Evolutionary conservation across 2,797 vertebrate genomes (phyloP).

Genomic region (Diglossa cyanea): DNA sequence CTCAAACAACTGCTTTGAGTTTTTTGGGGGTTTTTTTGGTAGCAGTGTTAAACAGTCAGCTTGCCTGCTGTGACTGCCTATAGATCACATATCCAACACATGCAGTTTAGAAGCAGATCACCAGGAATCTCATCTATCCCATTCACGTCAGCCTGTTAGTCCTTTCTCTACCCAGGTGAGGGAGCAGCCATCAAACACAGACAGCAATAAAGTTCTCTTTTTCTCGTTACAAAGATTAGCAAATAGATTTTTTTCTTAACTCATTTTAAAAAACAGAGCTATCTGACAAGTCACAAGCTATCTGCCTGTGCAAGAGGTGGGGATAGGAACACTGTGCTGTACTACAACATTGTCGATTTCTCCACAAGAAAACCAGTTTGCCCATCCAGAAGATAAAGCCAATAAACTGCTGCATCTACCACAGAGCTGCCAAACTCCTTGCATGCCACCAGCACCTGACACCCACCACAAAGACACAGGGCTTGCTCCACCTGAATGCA

Average conservation of each 20-base stretch:
- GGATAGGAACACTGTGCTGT: rapidly evolving
- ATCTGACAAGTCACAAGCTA: not conserved
- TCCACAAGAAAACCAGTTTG: not conserved
- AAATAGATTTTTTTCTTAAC: not conserved
- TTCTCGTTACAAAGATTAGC: not conserved
- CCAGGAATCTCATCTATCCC: not conserved
- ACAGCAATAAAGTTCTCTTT: not conserved
- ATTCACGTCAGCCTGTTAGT: not conserved
- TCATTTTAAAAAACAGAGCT: not conserved
- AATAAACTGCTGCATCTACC: not conserved
- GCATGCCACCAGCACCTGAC: not conserved
- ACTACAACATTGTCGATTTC: not conserved
- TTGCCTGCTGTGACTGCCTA: not conserved
- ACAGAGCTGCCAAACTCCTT: not conserved
- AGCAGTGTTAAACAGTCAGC: not conserved
- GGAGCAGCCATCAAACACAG: not conserved
- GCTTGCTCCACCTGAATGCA: not conserved
- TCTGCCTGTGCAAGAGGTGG: not conserved
- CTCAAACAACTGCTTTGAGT: not conserved
- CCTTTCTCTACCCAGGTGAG: not conserved
- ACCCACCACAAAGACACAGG: not conserved
- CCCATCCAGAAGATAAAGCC: not conserved
- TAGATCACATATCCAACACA: not conserved
- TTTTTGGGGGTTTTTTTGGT: not conserved
- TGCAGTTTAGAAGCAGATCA: not conserved